Base-by-base conservation (phyloP, 2,113 vertebrate genomes). In the Sebastes schlegelii region DNA sequence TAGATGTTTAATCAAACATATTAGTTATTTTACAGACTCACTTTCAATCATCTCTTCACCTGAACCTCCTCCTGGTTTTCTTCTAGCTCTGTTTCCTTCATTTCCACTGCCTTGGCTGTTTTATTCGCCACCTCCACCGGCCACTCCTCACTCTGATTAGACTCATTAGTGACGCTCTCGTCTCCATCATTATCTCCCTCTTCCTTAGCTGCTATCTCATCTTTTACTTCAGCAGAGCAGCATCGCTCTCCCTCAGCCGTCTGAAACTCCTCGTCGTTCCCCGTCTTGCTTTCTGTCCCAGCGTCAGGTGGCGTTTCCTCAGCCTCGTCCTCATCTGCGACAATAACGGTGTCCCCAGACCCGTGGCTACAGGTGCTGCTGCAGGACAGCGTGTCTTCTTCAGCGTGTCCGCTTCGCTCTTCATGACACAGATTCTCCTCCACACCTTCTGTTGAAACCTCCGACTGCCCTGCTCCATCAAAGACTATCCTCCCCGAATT, bases 281-380 rank as follows among this genome's bases (percentile, higher is more conserved):
- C 65, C 3, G 16, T 85, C 79, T 64, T 54, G 26, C 61, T 82
- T 49, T 83, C 76, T 71, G 74, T 72, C 55, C 86, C 12, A 2
- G 12, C 14, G 16, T 86, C 60, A 51, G 2, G 23, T 14, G 21
- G 40, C 3, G 3, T 61, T 71, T 83, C 83, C 67, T 83, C 83
- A 1, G 1, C 77, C 19, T 77, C 67, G 0, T 78, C 82, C 2
- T 88, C 88, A 11, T 89, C 88, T 46, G 89, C 89, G 65, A 82
- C 81, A 26, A 95, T 93, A 72, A 96, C 88, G 0, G 95, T 95
- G 75, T 93, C 89, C 48, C 89, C 80, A 1, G 95, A 95, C 64
- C 93, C 89, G 11, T 93, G 90, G 85, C 96, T 97, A 54, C 96
- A 96, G 12, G 90, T 91, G 86, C 96, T 96, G 92, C 95, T 95